Percentiles rank a stretch among this genome's conserved stretches.
These are phyloP conservation scores for Euthynnus affinis DNA, from an alignment of 2,797 vertebrate species.

Conservation along the genomic window DNA sequence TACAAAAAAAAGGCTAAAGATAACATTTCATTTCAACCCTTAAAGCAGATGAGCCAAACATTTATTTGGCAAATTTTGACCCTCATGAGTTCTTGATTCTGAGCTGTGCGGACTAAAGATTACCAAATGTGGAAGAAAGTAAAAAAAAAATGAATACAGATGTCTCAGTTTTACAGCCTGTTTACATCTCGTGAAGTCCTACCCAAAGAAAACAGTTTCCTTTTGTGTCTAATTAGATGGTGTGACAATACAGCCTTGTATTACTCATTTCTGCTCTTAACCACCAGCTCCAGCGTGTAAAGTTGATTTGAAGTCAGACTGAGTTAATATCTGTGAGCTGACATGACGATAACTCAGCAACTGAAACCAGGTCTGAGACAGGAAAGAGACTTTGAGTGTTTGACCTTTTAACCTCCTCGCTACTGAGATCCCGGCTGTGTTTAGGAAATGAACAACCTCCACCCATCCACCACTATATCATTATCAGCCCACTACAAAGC, in stretches of 20 bases:
- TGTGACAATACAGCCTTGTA: slow-evolving; percentile 72
- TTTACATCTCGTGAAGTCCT: slow-evolving; percentile 79
- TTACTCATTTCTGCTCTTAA: slow-evolving; percentile 65
- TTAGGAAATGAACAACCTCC: slow-evolving; percentile 67
- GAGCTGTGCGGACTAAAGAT: slow-evolving; percentile 58
- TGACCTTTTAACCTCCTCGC: slow-evolving; percentile 68
- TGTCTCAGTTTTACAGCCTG: slow-evolving; percentile 77
- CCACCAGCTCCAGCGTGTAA: slow-evolving; percentile 60
- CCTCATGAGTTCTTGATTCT: slow-evolving; percentile 52
- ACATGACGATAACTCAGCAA: slow-evolving; percentile 72
- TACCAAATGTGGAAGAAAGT: slow-evolving; percentile 71
- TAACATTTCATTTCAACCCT: slow-evolving; percentile 23
- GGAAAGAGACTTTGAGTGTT: slow-evolving; percentile 58
- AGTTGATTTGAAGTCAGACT: slow-evolving; percentile 62
- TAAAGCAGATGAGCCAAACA: slow-evolving; percentile 58
- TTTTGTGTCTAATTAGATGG: slow-evolving; percentile 78
- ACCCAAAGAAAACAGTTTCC: slow-evolving; percentile 58
- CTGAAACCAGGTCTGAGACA: slow-evolving; percentile 48
- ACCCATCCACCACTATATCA: slow-evolving; percentile 54
- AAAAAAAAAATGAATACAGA: slow-evolving; percentile 67
- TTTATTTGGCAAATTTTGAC: slow-evolving; percentile 42
- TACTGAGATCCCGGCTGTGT: slow-evolving; percentile 61
- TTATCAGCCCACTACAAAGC: slow-evolving; percentile 68
- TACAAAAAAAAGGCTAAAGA: slow-evolving; percentile 30
- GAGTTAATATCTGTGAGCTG: slow-evolving; percentile 57